Conservation (phyloP, 2,888 invertebrate species). For the Dynastes tityus region DNA sequence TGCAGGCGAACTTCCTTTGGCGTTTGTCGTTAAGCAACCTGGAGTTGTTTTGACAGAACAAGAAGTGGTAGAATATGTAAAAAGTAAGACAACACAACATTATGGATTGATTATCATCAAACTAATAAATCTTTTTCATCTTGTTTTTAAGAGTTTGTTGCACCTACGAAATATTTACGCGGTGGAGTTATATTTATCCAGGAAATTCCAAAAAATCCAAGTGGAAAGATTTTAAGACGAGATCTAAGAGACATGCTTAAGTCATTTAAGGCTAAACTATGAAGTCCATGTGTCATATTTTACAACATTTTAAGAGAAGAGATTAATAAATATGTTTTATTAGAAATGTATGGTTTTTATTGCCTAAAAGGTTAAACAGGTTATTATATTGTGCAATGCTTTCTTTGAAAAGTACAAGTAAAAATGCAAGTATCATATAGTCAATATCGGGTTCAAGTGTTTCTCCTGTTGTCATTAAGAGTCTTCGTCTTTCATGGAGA, state of each 20-base stretch:
- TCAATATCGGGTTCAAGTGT: too few relatives aligned
- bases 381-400: too few relatives aligned
- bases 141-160: constrained; percentile 67
- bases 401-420: too few relatives aligned
- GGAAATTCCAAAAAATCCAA: constrained; percentile 70
- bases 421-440: too few relatives aligned
- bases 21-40: constrained; percentile 81
- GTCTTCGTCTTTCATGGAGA: too few relatives aligned
- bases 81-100: constrained; percentile 65
- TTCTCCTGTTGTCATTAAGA: too few relatives aligned
- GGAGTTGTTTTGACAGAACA: constrained; percentile 71
- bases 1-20: constrained; percentile 84
- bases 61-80: constrained; percentile 63
- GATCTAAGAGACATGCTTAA: constrained; percentile 57
- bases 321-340: too few relatives aligned
- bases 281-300: too few relatives aligned
- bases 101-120: constrained; percentile 58
- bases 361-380: too few relatives aligned
- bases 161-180: constrained; percentile 81
- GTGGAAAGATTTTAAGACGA: constrained; percentile 71
- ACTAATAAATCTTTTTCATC: not conserved
- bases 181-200: constrained; percentile 74
- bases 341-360: too few relatives aligned
- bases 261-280: too few relatives aligned
- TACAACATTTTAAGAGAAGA: too few relatives aligned